phyloP scores from a whole-genome alignment of 2,797 vertebrate genomes.

The Pseudomugil tenellus region DNA sequence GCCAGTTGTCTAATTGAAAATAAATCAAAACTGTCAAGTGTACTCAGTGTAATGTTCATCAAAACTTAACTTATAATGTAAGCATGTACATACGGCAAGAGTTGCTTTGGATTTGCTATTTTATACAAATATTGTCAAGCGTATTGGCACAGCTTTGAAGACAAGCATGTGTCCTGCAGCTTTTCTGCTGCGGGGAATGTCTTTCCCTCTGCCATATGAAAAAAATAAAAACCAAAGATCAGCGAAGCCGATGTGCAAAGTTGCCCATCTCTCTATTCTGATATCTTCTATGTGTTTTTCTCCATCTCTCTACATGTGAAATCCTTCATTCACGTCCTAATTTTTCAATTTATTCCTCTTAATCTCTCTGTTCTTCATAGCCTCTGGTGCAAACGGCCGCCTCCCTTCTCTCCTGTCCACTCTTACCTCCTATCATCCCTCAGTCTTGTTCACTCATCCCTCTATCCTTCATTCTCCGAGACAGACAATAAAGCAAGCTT shows the following conservation, averaged over 20 bases:
- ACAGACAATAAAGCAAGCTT: conserved; percentile 72
- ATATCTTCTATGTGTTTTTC: conserved; percentile 11
- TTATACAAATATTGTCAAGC: conserved; percentile 38
- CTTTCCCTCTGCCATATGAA: conserved; percentile 45
- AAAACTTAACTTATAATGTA: conserved; percentile 9
- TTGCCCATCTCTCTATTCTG: conserved; percentile 28
- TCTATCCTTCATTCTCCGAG: conserved; percentile 65
- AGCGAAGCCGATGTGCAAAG: conserved; percentile 22
- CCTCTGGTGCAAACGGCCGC: conserved; percentile 23
- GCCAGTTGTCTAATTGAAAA: background rate
- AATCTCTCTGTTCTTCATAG: conserved; percentile 16
- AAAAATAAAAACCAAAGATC: conserved; percentile 46
- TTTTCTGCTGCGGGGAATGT: conserved; percentile 24
- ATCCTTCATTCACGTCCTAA: conserved; percentile 13
- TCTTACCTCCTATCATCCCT: conserved; percentile 40
- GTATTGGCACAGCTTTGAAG: conserved; percentile 52
- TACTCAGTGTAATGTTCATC: conserved; percentile 30
- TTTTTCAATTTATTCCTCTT: conserved; percentile 25
- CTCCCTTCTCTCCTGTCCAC: conserved; percentile 23
- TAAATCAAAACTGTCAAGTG: conserved; percentile 43
- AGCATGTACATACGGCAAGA: conserved; percentile 23
- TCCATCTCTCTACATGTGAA: conserved; percentile 16
- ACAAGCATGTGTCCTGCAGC: conserved; percentile 32
- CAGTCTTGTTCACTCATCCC: conserved; percentile 45
- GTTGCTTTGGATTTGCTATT: conserved; percentile 51